These are phyloP conservation scores for Stenoptilia bipunctidactyla DNA, from an alignment of 2,888 invertebrate species.

Conservation along the genomic window DNA sequence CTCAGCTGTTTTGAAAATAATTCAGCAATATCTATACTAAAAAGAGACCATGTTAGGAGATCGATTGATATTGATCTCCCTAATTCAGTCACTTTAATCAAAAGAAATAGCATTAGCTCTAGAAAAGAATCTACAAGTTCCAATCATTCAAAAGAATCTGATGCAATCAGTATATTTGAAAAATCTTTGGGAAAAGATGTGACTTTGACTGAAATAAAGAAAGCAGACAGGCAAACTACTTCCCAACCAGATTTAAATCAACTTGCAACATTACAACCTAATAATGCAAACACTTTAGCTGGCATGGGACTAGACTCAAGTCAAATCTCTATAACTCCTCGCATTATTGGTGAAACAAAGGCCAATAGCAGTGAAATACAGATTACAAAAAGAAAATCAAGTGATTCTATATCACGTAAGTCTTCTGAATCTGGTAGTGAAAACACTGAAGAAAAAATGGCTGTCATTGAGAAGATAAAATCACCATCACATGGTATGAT, in stretches of 20 bases:
- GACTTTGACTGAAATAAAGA: conserved; percentile 60
- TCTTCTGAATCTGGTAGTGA: conserved; percentile 42
- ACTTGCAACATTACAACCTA: conserved; percentile 49
- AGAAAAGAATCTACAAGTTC: conserved; percentile 63
- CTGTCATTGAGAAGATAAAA: conserved; percentile 43
- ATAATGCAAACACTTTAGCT: conserved; percentile 30
- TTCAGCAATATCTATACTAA: conserved; percentile 64
- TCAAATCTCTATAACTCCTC: conserved; percentile 55
- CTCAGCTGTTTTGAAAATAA: conserved; percentile 66
- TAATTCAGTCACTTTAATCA: conserved; percentile 60
- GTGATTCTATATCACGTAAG: conserved; percentile 41
- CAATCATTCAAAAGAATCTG: conserved; percentile 55
- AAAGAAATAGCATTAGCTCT: conserved; percentile 54
- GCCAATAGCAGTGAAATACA: conserved; percentile 30
- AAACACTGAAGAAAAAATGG: conserved; percentile 35
- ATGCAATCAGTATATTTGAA: conserved; percentile 64
- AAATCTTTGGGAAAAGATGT: conserved; percentile 63
- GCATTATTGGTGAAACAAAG: conserved; percentile 33
- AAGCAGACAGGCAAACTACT: conserved; percentile 41
- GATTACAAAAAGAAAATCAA: conserved; percentile 39
- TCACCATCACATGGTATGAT: conserved; percentile 35
- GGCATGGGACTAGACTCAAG: conserved; percentile 44
- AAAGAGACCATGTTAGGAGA: conserved; percentile 56
- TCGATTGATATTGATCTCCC: conserved; percentile 61
- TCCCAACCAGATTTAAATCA: conserved; percentile 46